Evolutionary conservation across 2,888 invertebrate genomes (phyloP).

Genomic region (Fragum fragum): DNA sequence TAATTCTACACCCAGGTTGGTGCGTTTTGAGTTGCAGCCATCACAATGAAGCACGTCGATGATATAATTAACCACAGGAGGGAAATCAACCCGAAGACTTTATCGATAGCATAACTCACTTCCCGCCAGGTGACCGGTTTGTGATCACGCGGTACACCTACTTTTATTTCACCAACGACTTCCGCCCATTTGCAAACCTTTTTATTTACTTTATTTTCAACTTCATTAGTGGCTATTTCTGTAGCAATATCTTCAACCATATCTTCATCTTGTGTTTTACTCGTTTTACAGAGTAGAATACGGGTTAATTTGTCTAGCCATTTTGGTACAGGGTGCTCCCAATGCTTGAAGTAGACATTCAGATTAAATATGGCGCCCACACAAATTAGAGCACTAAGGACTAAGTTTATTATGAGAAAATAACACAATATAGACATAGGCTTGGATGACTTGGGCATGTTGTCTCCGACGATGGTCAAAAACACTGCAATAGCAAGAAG

Average conservation of each 20-base stretch:
- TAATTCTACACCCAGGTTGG: background rate
- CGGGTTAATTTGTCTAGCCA: background rate
- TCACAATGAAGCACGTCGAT: background rate
- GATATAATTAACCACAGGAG: background rate
- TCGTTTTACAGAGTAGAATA: background rate
- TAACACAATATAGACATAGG: constrained; percentile 69
- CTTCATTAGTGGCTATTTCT: background rate
- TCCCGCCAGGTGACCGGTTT: constrained; percentile 26
- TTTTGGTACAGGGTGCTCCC: background rate
- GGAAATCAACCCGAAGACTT: background rate
- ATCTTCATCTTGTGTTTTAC: background rate
- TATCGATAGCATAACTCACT: constrained; percentile 22
- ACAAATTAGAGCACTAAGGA: constrained; percentile 58
- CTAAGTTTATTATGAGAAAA: constrained; percentile 60
- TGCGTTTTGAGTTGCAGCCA: background rate
- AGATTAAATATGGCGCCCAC: constrained; percentile 61
- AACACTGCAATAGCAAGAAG: constrained; percentile 70
- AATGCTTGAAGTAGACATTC: constrained; percentile 49
- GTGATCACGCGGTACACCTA: constrained; percentile 10
- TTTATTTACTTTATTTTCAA: background rate
- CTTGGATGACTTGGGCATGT: constrained; percentile 63
- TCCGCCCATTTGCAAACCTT: constrained; percentile 5
- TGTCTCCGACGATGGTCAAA: constrained; percentile 67
- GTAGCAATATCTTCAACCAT: background rate
- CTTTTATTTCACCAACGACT: background rate